phyloP scores from a whole-genome alignment of 2,888 invertebrate genomes.

The Eupithecia vulgata region DNA sequence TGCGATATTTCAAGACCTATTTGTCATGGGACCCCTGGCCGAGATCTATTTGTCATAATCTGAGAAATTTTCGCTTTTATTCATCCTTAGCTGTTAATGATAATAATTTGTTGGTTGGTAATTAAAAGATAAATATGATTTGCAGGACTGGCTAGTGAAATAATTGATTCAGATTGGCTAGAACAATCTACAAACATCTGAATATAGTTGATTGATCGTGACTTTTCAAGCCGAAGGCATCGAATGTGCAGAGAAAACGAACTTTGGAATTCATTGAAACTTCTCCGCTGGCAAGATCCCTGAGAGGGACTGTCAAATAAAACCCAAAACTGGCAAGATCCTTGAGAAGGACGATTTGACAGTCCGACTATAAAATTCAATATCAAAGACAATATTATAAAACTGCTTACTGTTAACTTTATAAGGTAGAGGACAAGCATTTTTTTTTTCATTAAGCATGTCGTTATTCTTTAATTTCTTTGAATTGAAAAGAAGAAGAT shows the following conservation, averaged over 20 bases:
- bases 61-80: slow-evolving; percentile 15
- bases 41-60: slow-evolving; percentile 32
- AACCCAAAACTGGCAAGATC: background rate
- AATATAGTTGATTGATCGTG: background rate
- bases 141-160: background rate
- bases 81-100: background rate
- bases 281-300: too few species aligned
- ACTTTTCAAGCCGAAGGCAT: background rate
- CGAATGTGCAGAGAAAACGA: background rate
- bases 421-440: too few species aligned
- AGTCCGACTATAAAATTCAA: too few species aligned
- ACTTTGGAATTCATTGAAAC: background rate
- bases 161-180: background rate
- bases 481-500: too few species aligned
- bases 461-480: too few species aligned
- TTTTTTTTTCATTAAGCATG: too few species aligned
- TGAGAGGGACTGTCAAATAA: too few species aligned
- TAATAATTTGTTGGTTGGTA: background rate
- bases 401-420: too few species aligned
- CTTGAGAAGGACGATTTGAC: too few species aligned
- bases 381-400: too few species aligned
- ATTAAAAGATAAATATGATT: background rate
- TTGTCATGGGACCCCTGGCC: slow-evolving; percentile 24
- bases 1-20: slow-evolving; percentile 46
- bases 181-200: background rate